A percentile compares a stretch with the other conserved stretches of the same genome.
phyloP scores from a whole-genome alignment of 2,888 invertebrate species.

The Epinotia demarniana region DNA sequence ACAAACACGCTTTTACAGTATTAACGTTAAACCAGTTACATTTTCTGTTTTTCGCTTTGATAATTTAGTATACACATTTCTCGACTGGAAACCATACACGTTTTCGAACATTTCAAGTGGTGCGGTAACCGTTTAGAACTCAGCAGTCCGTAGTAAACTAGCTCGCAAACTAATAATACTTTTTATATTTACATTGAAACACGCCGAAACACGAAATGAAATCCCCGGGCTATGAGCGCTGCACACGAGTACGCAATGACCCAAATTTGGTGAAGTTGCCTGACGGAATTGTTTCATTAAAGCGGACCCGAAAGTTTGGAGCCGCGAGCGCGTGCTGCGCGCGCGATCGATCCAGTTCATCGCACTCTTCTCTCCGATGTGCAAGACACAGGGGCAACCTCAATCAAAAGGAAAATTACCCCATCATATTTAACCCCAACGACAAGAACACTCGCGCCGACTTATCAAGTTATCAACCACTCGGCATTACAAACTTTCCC shows the following conservation, averaged over 20 bases:
- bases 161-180: constrained; percentile 31
- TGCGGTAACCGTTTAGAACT: constrained; percentile 6
- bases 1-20: constrained; percentile 62
- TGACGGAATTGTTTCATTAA: constrained; percentile 77
- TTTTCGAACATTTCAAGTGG: constrained; percentile 6
- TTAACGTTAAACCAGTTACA: constrained; percentile 49
- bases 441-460: constrained; percentile 64
- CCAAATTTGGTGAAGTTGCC: constrained; percentile 70
- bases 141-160: constrained; percentile 10
- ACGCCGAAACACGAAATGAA: constrained; percentile 47
- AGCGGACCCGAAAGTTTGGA: constrained; percentile 77
- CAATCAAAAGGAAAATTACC: constrained; percentile 64
- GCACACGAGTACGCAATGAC: constrained; percentile 73
- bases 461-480: constrained; percentile 62
- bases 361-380: constrained; percentile 64
- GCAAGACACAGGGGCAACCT: constrained; percentile 60
- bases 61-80: neutral
- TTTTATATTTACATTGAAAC: constrained; percentile 48
- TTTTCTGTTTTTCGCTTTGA: neutral
- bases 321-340: constrained; percentile 62
- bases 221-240: constrained; percentile 52
- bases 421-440: constrained; percentile 66
- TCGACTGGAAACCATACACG: neutral
- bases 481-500: constrained; percentile 78
- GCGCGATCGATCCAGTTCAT: constrained; percentile 76